Evolutionary conservation across 2,888 invertebrate species (phyloP).

Genomic region (Tryphoninae sp.): DNA sequence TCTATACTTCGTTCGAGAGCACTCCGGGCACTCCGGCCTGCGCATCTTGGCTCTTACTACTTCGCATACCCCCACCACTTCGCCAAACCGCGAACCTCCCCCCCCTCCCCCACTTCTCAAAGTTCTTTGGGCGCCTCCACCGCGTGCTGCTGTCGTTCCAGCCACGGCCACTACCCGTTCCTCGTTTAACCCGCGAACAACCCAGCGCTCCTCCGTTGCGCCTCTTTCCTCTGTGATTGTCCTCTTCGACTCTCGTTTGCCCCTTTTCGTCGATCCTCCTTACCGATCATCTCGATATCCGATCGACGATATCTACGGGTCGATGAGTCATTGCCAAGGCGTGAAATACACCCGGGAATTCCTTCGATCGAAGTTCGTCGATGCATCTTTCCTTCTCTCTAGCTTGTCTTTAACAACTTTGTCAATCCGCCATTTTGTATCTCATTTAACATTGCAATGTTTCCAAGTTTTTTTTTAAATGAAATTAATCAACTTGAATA

Average conservation of each 20-base stretch:
- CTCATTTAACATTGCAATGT: too few species aligned
- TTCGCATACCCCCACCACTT: conserved; percentile 58
- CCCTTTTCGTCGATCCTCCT: conserved; percentile 36
- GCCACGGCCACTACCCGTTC: conserved; percentile 55
- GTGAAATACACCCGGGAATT: conserved; percentile 43
- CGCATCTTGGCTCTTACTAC: conserved; percentile 59
- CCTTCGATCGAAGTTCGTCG: not conserved
- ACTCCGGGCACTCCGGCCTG: conserved; percentile 33
- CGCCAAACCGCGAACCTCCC: conserved; percentile 52
- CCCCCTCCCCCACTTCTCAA: conserved; percentile 41
- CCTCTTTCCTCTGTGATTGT: not conserved
- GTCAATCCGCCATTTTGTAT: too few species aligned
- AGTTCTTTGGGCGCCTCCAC: conserved; percentile 54
- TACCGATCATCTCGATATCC: conserved; percentile 10
- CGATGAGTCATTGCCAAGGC: conserved; percentile 54
- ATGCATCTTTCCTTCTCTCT: not conserved
- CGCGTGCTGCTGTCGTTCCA: conserved; percentile 49
- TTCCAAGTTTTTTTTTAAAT: too few species aligned
- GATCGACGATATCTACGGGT: conserved; percentile 28
- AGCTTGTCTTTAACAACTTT: too few species aligned
- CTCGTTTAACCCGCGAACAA: conserved; percentile 46
- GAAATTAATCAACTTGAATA: too few species aligned
- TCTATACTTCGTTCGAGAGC: conserved; percentile 50
- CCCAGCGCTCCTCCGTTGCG: not conserved
- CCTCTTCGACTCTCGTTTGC: conserved; percentile 25